Conservation (phyloP, 2,797 vertebrate species). For the Cichlasoma orientale region DNA sequence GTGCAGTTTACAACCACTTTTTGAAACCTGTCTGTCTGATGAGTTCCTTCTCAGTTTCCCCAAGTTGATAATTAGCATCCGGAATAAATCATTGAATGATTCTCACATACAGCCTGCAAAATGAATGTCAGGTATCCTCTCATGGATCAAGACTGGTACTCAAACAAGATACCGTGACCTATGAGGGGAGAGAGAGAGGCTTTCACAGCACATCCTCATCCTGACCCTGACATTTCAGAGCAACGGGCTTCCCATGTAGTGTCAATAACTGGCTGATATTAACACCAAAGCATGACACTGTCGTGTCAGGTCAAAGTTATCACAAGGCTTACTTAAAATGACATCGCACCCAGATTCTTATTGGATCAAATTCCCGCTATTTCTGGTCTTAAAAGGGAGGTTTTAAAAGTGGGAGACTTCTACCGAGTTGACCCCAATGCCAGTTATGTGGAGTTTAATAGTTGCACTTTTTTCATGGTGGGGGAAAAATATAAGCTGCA, state of each 20-base stretch:
- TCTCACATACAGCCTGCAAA: not conserved
- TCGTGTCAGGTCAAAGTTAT: conserved; percentile 3
- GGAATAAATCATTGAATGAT: conserved; percentile 24
- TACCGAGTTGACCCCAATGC: not conserved
- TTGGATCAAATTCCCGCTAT: not conserved
- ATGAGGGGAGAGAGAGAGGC: not conserved
- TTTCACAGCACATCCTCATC: conserved; percentile 9
- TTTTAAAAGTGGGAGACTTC: not conserved
- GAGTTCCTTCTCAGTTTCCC: not conserved
- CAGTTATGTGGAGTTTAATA: not conserved
- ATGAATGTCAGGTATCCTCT: conserved; percentile 15
- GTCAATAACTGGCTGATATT: conserved; percentile 6
- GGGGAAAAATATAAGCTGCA: not conserved
- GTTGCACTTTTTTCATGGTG: not conserved
- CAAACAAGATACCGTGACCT: conserved; percentile 6
- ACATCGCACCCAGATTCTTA: not conserved
- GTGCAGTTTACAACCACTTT: conserved; percentile 1
- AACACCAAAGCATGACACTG: not conserved
- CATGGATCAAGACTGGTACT: not conserved
- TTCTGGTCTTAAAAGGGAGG: not conserved
- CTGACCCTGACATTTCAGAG: not conserved
- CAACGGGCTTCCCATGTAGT: not conserved
- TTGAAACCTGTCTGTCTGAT: not conserved
- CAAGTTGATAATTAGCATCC: conserved; percentile 16
- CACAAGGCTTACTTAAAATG: not conserved